phyloP scores from a whole-genome alignment of 2,888 invertebrate genomes.

The Agrilus biguttatus region DNA sequence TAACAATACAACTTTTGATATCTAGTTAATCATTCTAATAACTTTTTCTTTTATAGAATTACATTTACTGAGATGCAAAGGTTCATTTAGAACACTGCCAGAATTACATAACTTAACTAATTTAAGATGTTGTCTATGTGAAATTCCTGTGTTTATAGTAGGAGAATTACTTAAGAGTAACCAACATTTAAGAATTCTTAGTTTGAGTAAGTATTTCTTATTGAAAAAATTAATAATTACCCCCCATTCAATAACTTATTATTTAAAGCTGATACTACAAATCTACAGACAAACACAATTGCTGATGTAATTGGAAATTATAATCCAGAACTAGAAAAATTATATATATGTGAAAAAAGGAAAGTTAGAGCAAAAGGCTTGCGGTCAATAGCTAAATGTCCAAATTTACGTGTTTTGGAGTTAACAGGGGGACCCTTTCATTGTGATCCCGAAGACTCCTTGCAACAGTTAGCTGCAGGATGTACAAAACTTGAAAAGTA shows the following conservation, averaged over 20 bases:
- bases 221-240: background rate
- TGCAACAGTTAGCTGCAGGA: conserved; percentile 20
- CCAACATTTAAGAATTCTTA: conserved; percentile 12
- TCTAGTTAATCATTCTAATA: background rate
- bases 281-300: conserved; percentile 18
- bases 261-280: conserved; percentile 17
- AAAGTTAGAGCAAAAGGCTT: conserved; percentile 16
- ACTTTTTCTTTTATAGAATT: conserved; percentile 13
- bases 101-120: conserved; percentile 12
- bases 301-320: conserved; percentile 17
- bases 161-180: conserved; percentile 17
- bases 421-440: conserved; percentile 16
- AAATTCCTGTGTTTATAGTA: conserved; percentile 17
- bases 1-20: background rate
- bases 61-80: conserved; percentile 16
- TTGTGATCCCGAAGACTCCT: conserved; percentile 20
- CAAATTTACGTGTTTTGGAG: conserved; percentile 15
- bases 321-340: conserved; percentile 14
- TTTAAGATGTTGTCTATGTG: conserved; percentile 14
- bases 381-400: conserved; percentile 16
- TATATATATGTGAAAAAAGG: conserved; percentile 18
- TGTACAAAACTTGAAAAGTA: conserved; percentile 19
- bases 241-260: conserved; percentile 1
- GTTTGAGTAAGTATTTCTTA: conserved; percentile 14
- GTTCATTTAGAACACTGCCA: conserved; percentile 16